Conservation (phyloP, 92 coral and sea anemone species). For the Siderastrea siderea region DNA sequence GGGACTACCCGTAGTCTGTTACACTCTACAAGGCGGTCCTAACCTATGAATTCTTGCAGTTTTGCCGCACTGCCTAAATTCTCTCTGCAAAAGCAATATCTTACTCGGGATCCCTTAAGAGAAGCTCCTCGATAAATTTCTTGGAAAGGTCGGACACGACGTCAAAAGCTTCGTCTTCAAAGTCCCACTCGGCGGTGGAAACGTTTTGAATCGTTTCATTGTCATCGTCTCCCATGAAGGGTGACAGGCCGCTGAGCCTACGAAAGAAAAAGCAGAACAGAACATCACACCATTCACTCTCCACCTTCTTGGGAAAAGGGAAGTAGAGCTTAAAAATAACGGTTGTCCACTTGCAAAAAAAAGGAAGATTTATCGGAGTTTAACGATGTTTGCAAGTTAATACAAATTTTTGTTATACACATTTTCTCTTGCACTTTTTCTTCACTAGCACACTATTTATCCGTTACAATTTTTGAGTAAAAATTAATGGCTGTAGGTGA, state of each 20-base stretch:
- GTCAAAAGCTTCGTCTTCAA: slow-evolving; percentile 96
- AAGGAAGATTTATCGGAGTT: no score
- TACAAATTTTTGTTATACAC: no score
- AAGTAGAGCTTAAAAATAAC: no score
- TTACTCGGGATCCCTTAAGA: slow-evolving; percentile 85
- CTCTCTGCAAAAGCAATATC: neutral
- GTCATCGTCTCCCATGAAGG: slow-evolving; percentile 99
- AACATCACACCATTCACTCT: no score
- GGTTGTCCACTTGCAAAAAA: no score
- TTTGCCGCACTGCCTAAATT: neutral
- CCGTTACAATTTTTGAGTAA: no score
- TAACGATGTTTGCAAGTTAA: no score
- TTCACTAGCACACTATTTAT: no score
- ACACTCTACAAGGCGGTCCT: neutral
- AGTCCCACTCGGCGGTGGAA: slow-evolving; percentile 95
- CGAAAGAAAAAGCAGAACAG: neutral
- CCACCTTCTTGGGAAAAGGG: no score
- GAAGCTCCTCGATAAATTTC: slow-evolving; percentile 89
- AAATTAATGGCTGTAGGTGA: no score
- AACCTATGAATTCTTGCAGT: neutral
- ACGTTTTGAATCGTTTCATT: slow-evolving; percentile 97
- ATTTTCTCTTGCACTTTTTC: no score
- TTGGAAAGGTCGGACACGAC: slow-evolving; percentile 93
- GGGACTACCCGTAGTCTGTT: no score
- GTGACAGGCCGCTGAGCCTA: slow-evolving; percentile 97